phyloP scores from a whole-genome alignment of 2,888 invertebrate species.

The Cephus spinipes region DNA sequence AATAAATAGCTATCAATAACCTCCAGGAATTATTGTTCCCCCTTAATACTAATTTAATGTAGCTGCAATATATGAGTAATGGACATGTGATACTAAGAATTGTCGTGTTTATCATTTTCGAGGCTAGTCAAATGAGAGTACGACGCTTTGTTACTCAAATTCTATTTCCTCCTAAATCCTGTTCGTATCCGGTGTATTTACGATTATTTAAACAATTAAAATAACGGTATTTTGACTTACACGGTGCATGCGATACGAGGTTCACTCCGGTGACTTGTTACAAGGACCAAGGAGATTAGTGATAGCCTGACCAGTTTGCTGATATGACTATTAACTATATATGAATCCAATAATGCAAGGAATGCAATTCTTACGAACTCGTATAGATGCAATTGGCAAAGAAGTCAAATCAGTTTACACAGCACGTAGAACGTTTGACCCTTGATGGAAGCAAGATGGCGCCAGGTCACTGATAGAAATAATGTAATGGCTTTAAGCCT shows the following conservation, averaged over 20 bases:
- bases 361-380: background rate
- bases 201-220: too few relatives aligned
- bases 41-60: too few relatives aligned
- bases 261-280: too few relatives aligned
- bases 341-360: background rate
- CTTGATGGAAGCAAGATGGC: background rate
- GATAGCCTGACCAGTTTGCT: background rate
- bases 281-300: background rate
- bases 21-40: background rate
- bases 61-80: too few relatives aligned
- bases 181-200: too few relatives aligned
- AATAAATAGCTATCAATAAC: background rate
- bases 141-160: too few relatives aligned
- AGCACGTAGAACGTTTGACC: background rate
- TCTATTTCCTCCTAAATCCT: too few relatives aligned
- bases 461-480: background rate
- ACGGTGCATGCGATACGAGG: too few relatives aligned
- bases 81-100: too few relatives aligned
- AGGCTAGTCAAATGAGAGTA: too few relatives aligned
- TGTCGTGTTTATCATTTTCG: too few relatives aligned
- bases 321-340: background rate
- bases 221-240: too few relatives aligned
- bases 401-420: background rate
- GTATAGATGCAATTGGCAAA: background rate
- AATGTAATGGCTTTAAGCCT: background rate